Percentiles rank a stretch among this genome's conserved stretches.
These are phyloP conservation scores for Anoplophora glabripennis DNA, from an alignment of 1,140 invertebrate genomes.

Conservation along the genomic window DNA sequence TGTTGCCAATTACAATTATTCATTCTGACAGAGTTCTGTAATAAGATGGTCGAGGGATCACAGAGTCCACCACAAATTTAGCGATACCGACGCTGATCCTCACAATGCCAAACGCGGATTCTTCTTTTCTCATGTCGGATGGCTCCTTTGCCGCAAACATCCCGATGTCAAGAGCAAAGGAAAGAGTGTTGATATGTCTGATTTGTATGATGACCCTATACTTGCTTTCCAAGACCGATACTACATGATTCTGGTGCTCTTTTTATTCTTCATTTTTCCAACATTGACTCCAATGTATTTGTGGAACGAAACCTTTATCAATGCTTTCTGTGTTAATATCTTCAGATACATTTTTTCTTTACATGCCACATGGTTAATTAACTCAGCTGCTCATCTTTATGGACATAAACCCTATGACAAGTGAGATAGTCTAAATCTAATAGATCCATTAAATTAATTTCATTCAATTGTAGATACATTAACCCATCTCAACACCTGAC, in stretches of 20 bases:
- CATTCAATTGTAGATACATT: too few species aligned
- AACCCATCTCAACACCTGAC: too few species aligned
- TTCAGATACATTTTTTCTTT: slow-evolving; percentile 67
- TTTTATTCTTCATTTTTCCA: slow-evolving; percentile 68
- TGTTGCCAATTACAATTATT: slow-evolving; percentile 46
- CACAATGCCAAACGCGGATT: slow-evolving; percentile 78
- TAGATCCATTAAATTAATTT: too few species aligned
- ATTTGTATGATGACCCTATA: slow-evolving; percentile 62
- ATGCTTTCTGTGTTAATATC: too few species aligned
- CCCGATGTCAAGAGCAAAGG: slow-evolving; percentile 64
- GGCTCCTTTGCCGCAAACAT: slow-evolving; percentile 72
- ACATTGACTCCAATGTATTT: slow-evolving; percentile 55
- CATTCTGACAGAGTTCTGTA: slow-evolving; percentile 64
- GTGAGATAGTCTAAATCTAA: slow-evolving; percentile 52
- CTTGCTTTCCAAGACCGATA: slow-evolving; percentile 67
- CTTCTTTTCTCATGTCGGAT: slow-evolving; percentile 72
- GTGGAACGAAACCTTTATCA: too few species aligned
- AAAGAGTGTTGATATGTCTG: slow-evolving; percentile 60
- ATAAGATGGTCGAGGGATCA: slow-evolving; percentile 82
- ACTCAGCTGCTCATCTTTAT: slow-evolving; percentile 80
- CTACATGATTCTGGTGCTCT: too few species aligned
- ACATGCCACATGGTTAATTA: slow-evolving; percentile 85
- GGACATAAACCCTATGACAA: slow-evolving; percentile 64
- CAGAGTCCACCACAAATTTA: slow-evolving; percentile 88
- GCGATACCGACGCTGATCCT: slow-evolving; percentile 55